Conservation (phyloP, 2,888 invertebrate genomes). For the Athalia rosae region DNA sequence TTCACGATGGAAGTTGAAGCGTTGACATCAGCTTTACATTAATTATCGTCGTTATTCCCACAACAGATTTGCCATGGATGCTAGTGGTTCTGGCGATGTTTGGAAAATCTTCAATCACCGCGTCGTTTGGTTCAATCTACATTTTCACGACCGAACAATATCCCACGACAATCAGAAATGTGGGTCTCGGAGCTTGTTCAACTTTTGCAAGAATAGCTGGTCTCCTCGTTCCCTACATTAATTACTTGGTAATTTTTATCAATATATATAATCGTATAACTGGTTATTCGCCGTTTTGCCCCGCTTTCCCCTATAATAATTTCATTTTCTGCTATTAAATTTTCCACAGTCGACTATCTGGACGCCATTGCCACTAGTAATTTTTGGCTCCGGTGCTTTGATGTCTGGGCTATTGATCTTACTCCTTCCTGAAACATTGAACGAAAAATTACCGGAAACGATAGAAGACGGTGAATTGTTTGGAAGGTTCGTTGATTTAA, state of each 20-base stretch:
- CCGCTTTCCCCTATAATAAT: too few relatives aligned
- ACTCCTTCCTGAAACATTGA: constrained; percentile 80
- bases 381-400: constrained; percentile 78
- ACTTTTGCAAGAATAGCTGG: constrained; percentile 80
- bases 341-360: constrained; percentile 75
- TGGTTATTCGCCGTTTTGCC: neutral
- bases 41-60: constrained; percentile 2
- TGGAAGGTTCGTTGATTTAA: constrained; percentile 75
- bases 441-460: constrained; percentile 80
- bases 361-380: constrained; percentile 77
- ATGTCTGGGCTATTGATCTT: constrained; percentile 77
- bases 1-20: neutral
- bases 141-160: constrained; percentile 85
- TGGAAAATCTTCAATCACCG: constrained; percentile 83
- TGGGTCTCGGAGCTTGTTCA: constrained; percentile 79
- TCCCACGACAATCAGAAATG: constrained; percentile 82
- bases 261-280: neutral
- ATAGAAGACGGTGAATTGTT: constrained; percentile 80
- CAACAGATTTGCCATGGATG: constrained; percentile 76
- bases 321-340: neutral
- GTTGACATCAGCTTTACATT: neutral
- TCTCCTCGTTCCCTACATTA: constrained; percentile 78
- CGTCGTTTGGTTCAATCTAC: constrained; percentile 84
- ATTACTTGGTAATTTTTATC: constrained; percentile 74
- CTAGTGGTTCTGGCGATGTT: constrained; percentile 80